A percentile compares a stretch with the other conserved stretches of the same genome.
Conservation (phyloP, 2,113 vertebrate genomes). For the Misgurnus anguillicaudatus region DNA sequence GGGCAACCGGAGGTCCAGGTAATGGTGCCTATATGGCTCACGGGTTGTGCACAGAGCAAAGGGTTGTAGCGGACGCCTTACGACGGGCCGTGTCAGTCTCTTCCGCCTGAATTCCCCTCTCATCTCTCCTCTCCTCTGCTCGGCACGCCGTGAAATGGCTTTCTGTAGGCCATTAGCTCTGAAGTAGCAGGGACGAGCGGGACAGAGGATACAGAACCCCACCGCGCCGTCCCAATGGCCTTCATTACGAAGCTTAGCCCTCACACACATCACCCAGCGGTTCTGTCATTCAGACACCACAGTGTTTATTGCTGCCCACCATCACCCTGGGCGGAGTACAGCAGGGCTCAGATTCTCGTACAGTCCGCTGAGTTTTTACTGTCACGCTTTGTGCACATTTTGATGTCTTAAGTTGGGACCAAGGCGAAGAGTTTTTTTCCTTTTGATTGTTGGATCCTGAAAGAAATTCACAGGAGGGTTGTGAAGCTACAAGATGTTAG, state of each 20-base stretch:
- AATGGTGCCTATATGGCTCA: slow-evolving; percentile 25
- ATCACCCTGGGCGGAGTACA: neutral
- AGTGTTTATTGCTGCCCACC: slow-evolving; percentile 20
- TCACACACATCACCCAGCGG: slow-evolving; percentile 29
- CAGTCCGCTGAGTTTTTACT: neutral
- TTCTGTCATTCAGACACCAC: slow-evolving; percentile 30
- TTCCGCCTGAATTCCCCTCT: slow-evolving; percentile 70
- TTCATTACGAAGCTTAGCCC: slow-evolving; percentile 37
- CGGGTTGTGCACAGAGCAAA: neutral
- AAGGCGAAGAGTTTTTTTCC: neutral
- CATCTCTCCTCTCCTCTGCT: slow-evolving; percentile 71
- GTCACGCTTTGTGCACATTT: neutral
- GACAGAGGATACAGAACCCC: slow-evolving; percentile 8
- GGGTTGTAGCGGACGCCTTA: slow-evolving; percentile 22
- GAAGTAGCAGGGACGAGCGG: slow-evolving; percentile 40
- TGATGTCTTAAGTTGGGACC: neutral
- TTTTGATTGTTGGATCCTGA: neutral
- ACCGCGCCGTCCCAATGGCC: slow-evolving; percentile 40
- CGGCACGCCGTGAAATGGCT: slow-evolving; percentile 76
- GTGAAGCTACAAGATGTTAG: neutral
- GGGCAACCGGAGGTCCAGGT: slow-evolving; percentile 21
- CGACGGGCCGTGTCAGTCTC: slow-evolving; percentile 62
- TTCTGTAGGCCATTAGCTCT: slow-evolving; percentile 76
- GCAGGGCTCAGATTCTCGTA: neutral
- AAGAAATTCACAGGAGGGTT: neutral